Conservation (phyloP, 2,888 invertebrate genomes). For the Alloplasta piceator region DNA sequence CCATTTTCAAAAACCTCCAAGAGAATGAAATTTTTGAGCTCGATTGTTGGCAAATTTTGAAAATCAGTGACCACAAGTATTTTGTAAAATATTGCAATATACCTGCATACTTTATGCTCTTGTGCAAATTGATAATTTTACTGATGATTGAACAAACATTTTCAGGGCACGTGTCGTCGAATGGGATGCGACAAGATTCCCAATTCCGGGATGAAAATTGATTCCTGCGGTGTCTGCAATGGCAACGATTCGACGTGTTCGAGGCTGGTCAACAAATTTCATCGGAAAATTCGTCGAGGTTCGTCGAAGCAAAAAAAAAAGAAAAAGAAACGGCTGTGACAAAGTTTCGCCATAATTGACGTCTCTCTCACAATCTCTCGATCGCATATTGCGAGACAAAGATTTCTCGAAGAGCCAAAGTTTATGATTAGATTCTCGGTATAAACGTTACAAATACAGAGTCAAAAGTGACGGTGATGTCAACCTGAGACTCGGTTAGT, state of each 20-base stretch:
- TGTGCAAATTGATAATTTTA: no score
- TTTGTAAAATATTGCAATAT: no score
- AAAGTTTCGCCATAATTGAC: not conserved
- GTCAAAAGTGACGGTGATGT: constrained; percentile 43
- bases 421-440: constrained; percentile 33
- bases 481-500: constrained; percentile 35
- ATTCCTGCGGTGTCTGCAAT: constrained; percentile 88
- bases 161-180: constrained; percentile 84
- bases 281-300: constrained; percentile 84
- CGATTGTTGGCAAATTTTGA: no score
- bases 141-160: constrained; percentile 37
- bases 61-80: no score
- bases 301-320: constrained; percentile 42
- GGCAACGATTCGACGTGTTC: constrained; percentile 87
- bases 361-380: not conserved
- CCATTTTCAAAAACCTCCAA: no score
- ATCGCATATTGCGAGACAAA: not conserved
- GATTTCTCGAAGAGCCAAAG: constrained; percentile 31
- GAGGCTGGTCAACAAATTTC: constrained; percentile 82
- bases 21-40: no score
- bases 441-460: not conserved
- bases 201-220: constrained; percentile 85
- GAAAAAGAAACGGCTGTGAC: not conserved
- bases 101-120: no score
- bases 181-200: constrained; percentile 88